Base-by-base conservation (phyloP, 2,113 vertebrate species). In the Pelecanus crispus region DNA sequence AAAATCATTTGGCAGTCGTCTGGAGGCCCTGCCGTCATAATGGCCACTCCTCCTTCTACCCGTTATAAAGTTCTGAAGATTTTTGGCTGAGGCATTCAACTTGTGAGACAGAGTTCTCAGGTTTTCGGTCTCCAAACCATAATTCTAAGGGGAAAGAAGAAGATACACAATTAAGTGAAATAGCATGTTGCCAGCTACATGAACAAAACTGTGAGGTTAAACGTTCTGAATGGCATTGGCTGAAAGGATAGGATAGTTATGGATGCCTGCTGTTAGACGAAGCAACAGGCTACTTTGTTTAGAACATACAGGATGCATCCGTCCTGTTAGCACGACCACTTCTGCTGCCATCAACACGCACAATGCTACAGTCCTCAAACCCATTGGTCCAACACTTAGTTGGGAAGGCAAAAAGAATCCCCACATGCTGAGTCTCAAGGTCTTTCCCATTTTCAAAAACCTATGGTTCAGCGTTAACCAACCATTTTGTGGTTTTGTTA, bases 21-120 rank as follows among this genome's bases (percentile, higher is more conserved):
- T 97, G 81, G 99, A 99, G 71, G 98, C 98, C 55, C 98, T 98
- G 90, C 98, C 98, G 26, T 99, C 99, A 17, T 99, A 98, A 66
- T 99, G 99, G 68, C 98, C 99, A 1, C 98, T 98, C 97, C 99
- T 98, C 97, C 99, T 98, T 92, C 99, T 97, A 73, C 99, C 98
- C 40, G 98, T 98, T 94, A 99, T 99, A 80, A 99, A 99, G 97
- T 99, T 99, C 97, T 99, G 99, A 42, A 99, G 98, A 95, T 99
- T 99, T 98, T 99, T 99, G 70, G 99, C 99, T 1, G 99, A 99
- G 58, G 99, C 98, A 12, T 99, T 99, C 85, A 99, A 97, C 90
- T 99, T 99, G 97, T 99, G 99, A 67, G 98, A 99, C 70, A 99
- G 97, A 34, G 99, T 99, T 67, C 99, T 96, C 78, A 99, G 98